Base-by-base conservation (phyloP, 2,888 invertebrate genomes). In the Dione vanillae region DNA sequence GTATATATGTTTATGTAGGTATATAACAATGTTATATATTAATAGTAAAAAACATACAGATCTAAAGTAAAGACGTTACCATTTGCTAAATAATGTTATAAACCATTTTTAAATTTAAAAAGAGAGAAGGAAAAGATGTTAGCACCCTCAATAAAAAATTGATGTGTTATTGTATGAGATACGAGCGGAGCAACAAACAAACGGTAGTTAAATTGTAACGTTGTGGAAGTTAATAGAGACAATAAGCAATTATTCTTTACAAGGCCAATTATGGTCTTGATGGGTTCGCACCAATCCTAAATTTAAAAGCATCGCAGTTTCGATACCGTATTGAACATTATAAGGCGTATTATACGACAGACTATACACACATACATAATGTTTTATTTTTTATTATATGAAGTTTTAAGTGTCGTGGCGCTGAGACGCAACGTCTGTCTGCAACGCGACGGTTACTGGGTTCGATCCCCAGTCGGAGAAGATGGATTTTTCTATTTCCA, bases 261-360 rank as follows among this genome's bases (percentile, higher is more conserved):
- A 68, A 68, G 67, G 67, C 61, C 67, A 68, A 68, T 68, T 61
- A 68, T 52, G 61, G 52, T 68, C 52, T 59, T 52, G 68, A 62
- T 35, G 52, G 51, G 68, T 61, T 68, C 68, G 61, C 68, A 37
- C 51, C 61, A 49, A 45, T 62, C 35, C 45, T 52, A 68, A 68
- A 68, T 61, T 45, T 54, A 61, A 68, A 62, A 62, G 49, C 59
- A 61, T 51, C 62, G 37, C 45, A 41, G 35, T 54, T 47, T 58
- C 47, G 62, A 68, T 62, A 16, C 37, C 16, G 47, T 12, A 54
- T 20, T 47, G 37, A 40, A 54, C 37, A 16, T 16, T 9, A 54
- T 20, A 16, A 19, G 35, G 19, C 49, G 27, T 3, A 27, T 27
- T n/a, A n/a, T n/a, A n/a, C n/a, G n/a, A n/a, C n/a, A n/a, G n/a